Evolutionary conservation across 2,797 vertebrate genomes (phyloP).

Genomic region (Anguilla obscura): DNA sequence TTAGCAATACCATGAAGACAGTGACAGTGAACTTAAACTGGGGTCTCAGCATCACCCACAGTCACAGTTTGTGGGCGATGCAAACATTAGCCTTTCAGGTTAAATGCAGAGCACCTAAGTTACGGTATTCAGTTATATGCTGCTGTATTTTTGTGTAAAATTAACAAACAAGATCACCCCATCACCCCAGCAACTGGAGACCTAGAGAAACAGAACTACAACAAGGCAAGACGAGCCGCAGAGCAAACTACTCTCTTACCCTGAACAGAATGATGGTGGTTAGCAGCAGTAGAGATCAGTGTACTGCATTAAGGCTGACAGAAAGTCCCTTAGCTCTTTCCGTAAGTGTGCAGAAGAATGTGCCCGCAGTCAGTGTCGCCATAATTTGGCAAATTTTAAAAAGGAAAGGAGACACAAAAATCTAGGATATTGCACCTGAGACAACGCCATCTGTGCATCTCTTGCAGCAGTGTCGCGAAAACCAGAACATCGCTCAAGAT

Average conservation of each 20-base stretch:
- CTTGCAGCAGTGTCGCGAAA: background rate
- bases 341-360: background rate
- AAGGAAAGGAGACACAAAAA: background rate
- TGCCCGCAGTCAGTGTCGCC: background rate
- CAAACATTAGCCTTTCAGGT: background rate
- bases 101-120: background rate
- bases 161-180: background rate
- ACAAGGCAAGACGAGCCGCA: background rate
- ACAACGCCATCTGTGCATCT: background rate
- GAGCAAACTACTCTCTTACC: background rate
- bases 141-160: background rate
- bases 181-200: background rate
- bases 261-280: background rate
- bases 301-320: background rate
- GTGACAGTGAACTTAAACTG: background rate
- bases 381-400: constrained; percentile 22
- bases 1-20: background rate
- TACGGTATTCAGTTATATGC: background rate
- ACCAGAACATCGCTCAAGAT: background rate
- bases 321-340: background rate
- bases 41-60: background rate
- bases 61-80: background rate
- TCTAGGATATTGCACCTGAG: background rate
- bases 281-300: background rate
- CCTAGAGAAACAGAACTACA: background rate